These are phyloP conservation scores for Microchrysa polita DNA, from an alignment of 2,888 invertebrate genomes.

Conservation along the genomic window DNA sequence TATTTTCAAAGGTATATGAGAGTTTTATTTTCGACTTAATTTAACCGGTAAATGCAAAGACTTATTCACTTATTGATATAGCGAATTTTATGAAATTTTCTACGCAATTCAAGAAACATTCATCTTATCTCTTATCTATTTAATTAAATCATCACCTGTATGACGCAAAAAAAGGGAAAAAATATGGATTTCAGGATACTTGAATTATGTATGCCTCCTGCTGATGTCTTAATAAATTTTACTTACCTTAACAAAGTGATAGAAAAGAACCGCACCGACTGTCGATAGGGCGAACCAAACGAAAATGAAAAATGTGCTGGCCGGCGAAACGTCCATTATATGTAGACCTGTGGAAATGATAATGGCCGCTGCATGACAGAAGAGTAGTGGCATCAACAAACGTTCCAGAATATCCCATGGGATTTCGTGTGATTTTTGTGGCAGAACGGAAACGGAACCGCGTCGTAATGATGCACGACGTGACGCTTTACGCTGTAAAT, in stretches of 20 bases:
- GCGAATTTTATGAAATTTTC: too few species aligned
- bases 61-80: too few species aligned
- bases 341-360: constrained; percentile 78
- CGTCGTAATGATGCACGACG: constrained; percentile 70
- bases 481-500: constrained; percentile 60
- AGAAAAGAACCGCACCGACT: constrained; percentile 80
- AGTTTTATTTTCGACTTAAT: not conserved
- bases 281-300: constrained; percentile 79
- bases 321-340: constrained; percentile 76
- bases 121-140: constrained; percentile 5
- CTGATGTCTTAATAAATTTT: not conserved
- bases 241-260: constrained; percentile 84
- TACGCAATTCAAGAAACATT: not conserved
- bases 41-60: not conserved
- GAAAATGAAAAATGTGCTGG: constrained; percentile 81
- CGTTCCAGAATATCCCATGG: constrained; percentile 77
- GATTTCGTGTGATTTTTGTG: constrained; percentile 71
- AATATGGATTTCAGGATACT: too few species aligned
- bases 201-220: not conserved
- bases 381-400: constrained; percentile 78
- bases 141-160: constrained; percentile 1
- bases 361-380: constrained; percentile 83
- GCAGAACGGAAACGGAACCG: constrained; percentile 68
- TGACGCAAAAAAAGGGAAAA: not conserved
- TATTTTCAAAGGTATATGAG: not conserved